These are phyloP conservation scores for Deroptyus accipitrinus DNA, from an alignment of 2,113 vertebrate genomes.

Conservation along the genomic window DNA sequence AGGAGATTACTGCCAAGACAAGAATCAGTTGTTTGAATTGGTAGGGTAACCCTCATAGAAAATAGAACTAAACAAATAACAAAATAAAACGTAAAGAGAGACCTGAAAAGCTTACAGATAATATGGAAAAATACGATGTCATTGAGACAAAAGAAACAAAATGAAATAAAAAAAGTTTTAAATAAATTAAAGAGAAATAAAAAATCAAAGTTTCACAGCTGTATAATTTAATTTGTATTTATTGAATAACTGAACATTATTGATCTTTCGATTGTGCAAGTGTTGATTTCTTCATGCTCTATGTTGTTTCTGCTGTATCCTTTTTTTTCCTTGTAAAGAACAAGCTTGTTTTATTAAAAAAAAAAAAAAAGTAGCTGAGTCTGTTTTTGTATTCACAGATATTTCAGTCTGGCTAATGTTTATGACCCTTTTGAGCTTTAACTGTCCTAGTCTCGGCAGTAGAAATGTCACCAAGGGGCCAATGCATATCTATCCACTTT, in stretches of 20 bases:
- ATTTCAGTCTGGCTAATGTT: not conserved
- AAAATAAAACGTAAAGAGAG: not conserved
- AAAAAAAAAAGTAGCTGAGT: not conserved
- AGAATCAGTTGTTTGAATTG: not conserved
- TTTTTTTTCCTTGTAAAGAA: not conserved
- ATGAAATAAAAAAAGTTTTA: not conserved
- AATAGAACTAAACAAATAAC: not conserved
- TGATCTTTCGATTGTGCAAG: not conserved
- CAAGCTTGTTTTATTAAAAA: not conserved
- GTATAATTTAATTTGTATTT: not conserved
- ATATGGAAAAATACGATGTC: not conserved
- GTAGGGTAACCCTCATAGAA: not conserved
- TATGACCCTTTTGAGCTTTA: not conserved
- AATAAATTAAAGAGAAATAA: not conserved
- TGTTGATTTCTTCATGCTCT: not conserved
- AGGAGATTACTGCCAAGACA: not conserved
- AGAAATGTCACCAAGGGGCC: not conserved
- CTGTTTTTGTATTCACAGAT: not conserved
- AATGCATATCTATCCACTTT: rapidly evolving
- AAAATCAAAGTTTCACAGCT: not conserved
- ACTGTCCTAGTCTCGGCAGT: not conserved
- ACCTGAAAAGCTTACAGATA: not conserved
- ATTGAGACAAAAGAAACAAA: not conserved
- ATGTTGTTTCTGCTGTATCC: not conserved
- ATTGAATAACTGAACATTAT: not conserved